Percentiles rank a stretch among this genome's conserved stretches.
Evolutionary conservation across 2,113 vertebrate genomes (phyloP).

Genomic region (Toxostoma redivivum): DNA sequence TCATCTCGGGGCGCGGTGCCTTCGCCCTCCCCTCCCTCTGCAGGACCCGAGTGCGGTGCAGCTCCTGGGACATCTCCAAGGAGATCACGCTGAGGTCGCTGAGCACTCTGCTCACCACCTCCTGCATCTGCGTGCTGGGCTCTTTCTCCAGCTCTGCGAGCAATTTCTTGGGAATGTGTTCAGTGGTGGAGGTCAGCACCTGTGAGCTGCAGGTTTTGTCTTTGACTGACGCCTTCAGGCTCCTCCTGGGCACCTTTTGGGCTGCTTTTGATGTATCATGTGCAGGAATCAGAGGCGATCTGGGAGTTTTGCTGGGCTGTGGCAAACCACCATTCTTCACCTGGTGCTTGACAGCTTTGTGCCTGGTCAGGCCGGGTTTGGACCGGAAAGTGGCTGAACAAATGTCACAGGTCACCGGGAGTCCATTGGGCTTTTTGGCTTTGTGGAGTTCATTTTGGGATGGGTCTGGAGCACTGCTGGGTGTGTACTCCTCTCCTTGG

Average conservation of each 20-base stretch:
- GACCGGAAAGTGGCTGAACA: slow-evolving; percentile 88
- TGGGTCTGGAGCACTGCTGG: background rate
- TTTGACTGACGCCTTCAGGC: background rate
- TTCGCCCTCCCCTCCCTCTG: background rate
- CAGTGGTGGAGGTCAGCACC: rapidly evolving
- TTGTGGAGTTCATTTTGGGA: slow-evolving; percentile 58
- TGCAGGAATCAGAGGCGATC: background rate
- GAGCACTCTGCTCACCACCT: slow-evolving; percentile 26
- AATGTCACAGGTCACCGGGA: slow-evolving; percentile 78
- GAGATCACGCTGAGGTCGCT: background rate
- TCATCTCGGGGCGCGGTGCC: rapidly evolving
- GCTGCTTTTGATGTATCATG: background rate
- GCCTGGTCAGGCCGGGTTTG: slow-evolving; percentile 87
- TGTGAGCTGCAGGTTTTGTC: background rate
- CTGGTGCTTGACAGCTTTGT: slow-evolving; percentile 91
- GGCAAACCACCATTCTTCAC: slow-evolving; percentile 46
- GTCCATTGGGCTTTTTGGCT: background rate
- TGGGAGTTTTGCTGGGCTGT: background rate
- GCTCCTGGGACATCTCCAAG: background rate
- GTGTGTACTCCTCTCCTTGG: background rate
- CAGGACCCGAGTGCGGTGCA: background rate
- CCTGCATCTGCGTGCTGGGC: background rate
- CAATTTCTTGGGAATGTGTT: background rate
- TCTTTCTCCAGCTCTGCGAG: background rate
- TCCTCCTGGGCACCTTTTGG: background rate